Percentiles rank a stretch among this genome's conserved stretches.
Evolutionary conservation across 2,113 vertebrate species (phyloP).

Genomic region (Fulmarus glacialis): DNA sequence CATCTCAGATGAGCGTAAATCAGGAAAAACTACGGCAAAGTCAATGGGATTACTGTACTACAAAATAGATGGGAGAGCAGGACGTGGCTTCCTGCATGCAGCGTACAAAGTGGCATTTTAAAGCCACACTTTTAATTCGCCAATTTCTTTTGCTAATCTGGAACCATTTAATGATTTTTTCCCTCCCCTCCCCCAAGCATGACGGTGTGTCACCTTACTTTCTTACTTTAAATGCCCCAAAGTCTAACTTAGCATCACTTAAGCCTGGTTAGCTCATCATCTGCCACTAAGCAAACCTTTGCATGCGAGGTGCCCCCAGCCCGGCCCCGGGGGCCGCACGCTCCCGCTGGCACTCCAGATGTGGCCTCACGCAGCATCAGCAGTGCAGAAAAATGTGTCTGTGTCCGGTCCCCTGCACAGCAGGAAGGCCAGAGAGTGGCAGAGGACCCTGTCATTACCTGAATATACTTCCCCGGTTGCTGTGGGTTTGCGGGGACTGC

Average conservation of each 20-base stretch:
- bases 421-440: not conserved
- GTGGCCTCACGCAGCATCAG: not conserved
- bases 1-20: not conserved
- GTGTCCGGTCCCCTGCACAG: not conserved
- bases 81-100: not conserved
- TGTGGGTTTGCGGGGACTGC: not conserved
- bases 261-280: not conserved
- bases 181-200: not conserved
- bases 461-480: not conserved
- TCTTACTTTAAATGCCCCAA: not conserved
- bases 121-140: not conserved
- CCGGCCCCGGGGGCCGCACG: rapidly evolving
- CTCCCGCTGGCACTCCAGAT: not conserved
- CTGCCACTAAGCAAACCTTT: not conserved
- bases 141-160: not conserved
- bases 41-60: not conserved
- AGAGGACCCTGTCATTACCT: not conserved
- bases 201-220: not conserved
- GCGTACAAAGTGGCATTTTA: not conserved
- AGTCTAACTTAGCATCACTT: not conserved
- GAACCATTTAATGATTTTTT: not conserved
- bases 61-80: not conserved
- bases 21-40: not conserved
- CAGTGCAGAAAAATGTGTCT: not conserved
- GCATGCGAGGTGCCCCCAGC: not conserved